A percentile compares a stretch with the other conserved stretches of the same genome.
phyloP scores from a whole-genome alignment of 2,113 vertebrate species.

The Campylomormyrus tamandua region DNA sequence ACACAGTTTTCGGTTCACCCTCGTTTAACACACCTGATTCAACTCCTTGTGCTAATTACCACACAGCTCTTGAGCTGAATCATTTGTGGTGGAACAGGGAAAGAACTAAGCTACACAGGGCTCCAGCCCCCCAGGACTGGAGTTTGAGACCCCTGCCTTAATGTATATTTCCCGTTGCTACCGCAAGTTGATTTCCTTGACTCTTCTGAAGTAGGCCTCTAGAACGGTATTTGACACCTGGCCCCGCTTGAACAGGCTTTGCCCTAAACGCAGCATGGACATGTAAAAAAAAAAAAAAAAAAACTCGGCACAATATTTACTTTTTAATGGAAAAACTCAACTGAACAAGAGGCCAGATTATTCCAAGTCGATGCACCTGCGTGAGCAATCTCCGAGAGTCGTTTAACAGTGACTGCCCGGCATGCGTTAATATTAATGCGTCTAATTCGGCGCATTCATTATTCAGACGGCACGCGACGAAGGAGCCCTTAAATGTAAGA shows the following conservation, averaged over 20 bases:
- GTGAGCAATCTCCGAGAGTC: not conserved
- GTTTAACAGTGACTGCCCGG: slow-evolving; percentile 1
- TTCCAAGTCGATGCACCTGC: not conserved
- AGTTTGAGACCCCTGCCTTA: no score
- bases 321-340: slow-evolving; percentile 10
- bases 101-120: no score
- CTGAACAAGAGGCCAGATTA: not conserved
- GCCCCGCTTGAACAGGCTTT: not conserved
- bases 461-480: not conserved
- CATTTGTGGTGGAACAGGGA: no score
- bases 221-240: not conserved
- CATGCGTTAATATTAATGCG: slow-evolving; percentile 6
- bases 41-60: no score
- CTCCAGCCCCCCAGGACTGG: no score
- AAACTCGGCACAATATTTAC: not conserved
- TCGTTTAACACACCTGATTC: no score
- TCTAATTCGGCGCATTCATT: not conserved
- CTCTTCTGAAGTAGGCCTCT: not conserved
- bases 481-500: not conserved
- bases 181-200: not conserved
- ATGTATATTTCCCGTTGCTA: not conserved
- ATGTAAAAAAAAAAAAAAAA: not conserved
- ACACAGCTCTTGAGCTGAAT: no score
- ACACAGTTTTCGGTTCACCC: no score
- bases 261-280: not conserved